phyloP scores from a whole-genome alignment of 2,797 vertebrate genomes.

The Neosilurus hyrtlii region DNA sequence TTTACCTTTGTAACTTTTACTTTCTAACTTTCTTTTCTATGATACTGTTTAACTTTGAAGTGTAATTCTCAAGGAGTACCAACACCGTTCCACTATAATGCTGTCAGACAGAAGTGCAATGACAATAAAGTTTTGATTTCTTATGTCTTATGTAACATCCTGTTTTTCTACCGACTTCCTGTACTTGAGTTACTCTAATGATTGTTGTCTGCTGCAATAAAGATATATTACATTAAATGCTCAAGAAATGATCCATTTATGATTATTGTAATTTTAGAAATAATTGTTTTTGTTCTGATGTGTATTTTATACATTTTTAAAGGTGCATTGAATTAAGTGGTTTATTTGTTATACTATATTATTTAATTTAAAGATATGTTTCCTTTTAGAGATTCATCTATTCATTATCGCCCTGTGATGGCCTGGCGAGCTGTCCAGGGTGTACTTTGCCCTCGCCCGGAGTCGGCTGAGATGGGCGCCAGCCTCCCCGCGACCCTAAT shows the following conservation, averaged over 20 bases:
- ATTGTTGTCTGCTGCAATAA: not conserved
- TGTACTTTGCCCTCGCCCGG: no score
- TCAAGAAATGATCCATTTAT: not conserved
- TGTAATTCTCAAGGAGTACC: no score
- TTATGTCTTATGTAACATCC: not conserved
- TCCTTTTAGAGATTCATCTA: not conserved
- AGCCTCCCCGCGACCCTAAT: no score
- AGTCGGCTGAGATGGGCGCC: no score
- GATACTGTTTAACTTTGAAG: no score
- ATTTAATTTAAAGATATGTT: not conserved
- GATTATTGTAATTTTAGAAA: not conserved
- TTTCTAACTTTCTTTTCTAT: no score
- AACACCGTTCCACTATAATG: no score
- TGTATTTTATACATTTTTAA: not conserved
- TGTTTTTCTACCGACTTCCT: not conserved
- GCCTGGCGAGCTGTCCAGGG: no score
- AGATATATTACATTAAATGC: not conserved
- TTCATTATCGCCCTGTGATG: no score
- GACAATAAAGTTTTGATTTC: no score
- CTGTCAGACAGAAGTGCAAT: no score
- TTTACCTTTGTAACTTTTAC: no score
- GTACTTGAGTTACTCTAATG: not conserved
- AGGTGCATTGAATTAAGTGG: not conserved
- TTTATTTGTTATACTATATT: not conserved
- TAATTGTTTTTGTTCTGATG: not conserved